Conservation (phyloP, 92 coral and sea anemone species). For the Epizoanthus scotinus region DNA sequence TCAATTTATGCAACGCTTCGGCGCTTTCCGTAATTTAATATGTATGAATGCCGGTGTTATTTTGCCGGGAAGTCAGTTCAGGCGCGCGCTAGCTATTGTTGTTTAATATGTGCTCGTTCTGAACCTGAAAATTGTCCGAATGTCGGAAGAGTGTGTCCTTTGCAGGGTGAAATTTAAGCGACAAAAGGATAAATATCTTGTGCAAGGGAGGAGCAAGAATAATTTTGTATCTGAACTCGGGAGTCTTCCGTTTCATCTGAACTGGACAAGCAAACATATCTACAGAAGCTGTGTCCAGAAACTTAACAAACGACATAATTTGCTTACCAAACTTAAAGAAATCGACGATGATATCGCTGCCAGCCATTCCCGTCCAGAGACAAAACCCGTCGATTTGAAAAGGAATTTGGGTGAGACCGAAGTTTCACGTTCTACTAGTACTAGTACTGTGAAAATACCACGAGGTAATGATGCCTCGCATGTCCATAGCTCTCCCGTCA, state of each 20-base stretch:
- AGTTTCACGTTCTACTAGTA: not conserved
- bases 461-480: not conserved
- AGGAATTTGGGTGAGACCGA: not conserved
- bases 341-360: not conserved
- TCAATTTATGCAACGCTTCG: too few species aligned
- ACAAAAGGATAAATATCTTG: too few species aligned
- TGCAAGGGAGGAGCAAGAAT: not conserved
- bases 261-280: slow-evolving; percentile 1
- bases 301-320: slow-evolving; percentile 36
- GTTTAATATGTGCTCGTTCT: too few species aligned
- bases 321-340: slow-evolving; percentile 11
- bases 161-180: too few species aligned
- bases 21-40: too few species aligned
- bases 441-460: not conserved
- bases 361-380: not conserved
- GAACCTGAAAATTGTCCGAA: too few species aligned
- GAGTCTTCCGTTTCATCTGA: not conserved
- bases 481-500: not conserved
- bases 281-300: slow-evolving; percentile 39
- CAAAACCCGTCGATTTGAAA: not conserved
- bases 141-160: too few species aligned
- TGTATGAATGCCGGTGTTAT: too few species aligned
- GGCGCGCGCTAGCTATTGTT: too few species aligned
- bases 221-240: not conserved
- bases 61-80: too few species aligned